Evolutionary conservation across 2,113 vertebrate species (phyloP), one percentile per base, ranked within the genome.

Genomic region (Colistium nudipinnis): DNA sequence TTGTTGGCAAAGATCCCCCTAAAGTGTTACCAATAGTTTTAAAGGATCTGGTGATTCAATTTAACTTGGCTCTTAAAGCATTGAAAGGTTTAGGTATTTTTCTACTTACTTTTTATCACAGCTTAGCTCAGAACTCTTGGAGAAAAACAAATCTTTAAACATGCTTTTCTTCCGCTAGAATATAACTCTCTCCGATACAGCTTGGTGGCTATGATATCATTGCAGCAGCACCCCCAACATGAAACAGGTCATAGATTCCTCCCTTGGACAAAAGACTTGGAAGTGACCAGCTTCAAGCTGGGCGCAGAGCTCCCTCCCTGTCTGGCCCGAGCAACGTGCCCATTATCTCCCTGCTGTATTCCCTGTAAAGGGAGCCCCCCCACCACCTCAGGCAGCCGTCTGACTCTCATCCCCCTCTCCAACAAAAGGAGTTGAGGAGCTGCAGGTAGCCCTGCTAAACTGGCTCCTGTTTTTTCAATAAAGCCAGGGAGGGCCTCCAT

Each of bases 371-470:
- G 72, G 61, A 74, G 77, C 78, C 82, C 82, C 14, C 27, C 16
- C 20, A 22, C 44, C 44, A 10, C 44, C 43, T 4, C 45, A 24
- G n/a, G 77, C 25, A 38, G 0, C 76, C 7, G 68, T 49, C 82
- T 79, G 60, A 70, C 69, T 78, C 54, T 31, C 70, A 44, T 8
- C 73, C 51, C 74, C 43, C 41, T 25, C 49, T 0, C 44, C 72
- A 53, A 65, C 73, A 80, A 72, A 81, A n/a, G n/a, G 62, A 61
- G 59, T 63, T 22, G 70, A 77, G 56, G 56, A 81, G 57, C 77
- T 65, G 63, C 87, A 88, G 88, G 88, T 90, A 86, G 77, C 25
- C 49, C 70, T 35, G 74, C 74, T 83, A 24, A 82, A 68, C 62
- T 1, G 52, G 20, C 41, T 63, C 51, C 43, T 38, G 71, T 55